phyloP scores from a whole-genome alignment of 2,888 invertebrate genomes.

The Stenodema calcarata region DNA sequence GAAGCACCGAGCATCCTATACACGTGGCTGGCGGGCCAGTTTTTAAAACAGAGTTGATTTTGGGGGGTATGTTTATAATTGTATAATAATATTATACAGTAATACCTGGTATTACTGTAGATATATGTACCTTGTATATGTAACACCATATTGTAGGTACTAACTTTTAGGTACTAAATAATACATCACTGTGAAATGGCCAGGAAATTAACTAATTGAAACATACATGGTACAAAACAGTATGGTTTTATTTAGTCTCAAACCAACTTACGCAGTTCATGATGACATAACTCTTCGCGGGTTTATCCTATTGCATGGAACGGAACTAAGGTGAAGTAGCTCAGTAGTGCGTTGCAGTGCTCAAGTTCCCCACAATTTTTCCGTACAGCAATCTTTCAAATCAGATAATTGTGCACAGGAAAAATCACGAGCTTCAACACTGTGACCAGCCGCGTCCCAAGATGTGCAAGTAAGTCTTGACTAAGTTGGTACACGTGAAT shows the following conservation, averaged over 20 bases:
- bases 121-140: too few species aligned
- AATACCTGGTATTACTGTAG: too few species aligned
- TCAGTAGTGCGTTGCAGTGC: constrained; percentile 3
- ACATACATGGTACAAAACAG: background rate
- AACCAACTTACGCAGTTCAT: background rate
- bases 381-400: constrained; percentile 43
- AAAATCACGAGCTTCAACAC: constrained; percentile 47
- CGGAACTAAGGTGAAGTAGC: background rate
- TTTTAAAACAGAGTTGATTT: too few species aligned
- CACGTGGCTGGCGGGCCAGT: too few species aligned
- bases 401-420: constrained; percentile 40
- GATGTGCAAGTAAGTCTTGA: background rate
- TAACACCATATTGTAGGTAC: too few species aligned
- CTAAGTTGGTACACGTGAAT: background rate
- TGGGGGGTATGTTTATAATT: too few species aligned
- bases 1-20: too few species aligned
- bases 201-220: background rate
- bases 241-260: background rate
- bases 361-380: constrained; percentile 43
- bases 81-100: too few species aligned
- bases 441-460: constrained; percentile 6
- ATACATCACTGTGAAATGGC: background rate
- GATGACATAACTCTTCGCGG: background rate
- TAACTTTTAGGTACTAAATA: background rate
- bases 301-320: background rate